Evolutionary conservation across 2,888 invertebrate species (phyloP).

Genomic region (Papilio protenor): DNA sequence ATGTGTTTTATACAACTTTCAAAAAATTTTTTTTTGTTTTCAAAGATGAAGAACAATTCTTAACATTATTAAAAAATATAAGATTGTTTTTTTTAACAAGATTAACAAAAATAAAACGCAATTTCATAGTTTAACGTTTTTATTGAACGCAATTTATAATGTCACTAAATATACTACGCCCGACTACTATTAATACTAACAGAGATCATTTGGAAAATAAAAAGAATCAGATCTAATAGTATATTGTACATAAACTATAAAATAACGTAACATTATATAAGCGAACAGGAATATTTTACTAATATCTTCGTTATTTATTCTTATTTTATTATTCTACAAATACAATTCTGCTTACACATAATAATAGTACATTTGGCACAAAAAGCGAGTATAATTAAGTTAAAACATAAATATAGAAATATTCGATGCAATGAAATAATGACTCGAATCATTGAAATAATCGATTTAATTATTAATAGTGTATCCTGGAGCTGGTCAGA

Average conservation of each 20-base stretch:
- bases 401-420: conserved; percentile 14
- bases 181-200: conserved; percentile 69
- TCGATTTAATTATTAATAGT: conserved; percentile 21
- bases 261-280: conserved; percentile 26
- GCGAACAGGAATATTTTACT: conserved; percentile 34
- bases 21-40: not conserved
- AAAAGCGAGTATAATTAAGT: conserved; percentile 37
- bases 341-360: conserved; percentile 34
- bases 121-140: conserved; percentile 75
- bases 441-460: not conserved
- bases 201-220: conserved; percentile 65
- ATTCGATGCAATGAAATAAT: conserved; percentile 35
- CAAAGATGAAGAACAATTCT: not conserved
- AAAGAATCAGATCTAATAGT: conserved; percentile 55
- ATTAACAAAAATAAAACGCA: conserved; percentile 53
- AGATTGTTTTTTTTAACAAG: not conserved
- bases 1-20: not conserved
- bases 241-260: conserved; percentile 54
- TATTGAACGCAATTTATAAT: conserved; percentile 80
- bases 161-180: conserved; percentile 70
- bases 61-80: too few relatives aligned
- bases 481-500: conserved; percentile 34
- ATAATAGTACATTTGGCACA: conserved; percentile 51
- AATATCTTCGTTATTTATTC: conserved; percentile 38
- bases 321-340: conserved; percentile 32